Conservation (phyloP, 53 echinoderm and acorn worm genomes). For the Astropecten irregularis region DNA sequence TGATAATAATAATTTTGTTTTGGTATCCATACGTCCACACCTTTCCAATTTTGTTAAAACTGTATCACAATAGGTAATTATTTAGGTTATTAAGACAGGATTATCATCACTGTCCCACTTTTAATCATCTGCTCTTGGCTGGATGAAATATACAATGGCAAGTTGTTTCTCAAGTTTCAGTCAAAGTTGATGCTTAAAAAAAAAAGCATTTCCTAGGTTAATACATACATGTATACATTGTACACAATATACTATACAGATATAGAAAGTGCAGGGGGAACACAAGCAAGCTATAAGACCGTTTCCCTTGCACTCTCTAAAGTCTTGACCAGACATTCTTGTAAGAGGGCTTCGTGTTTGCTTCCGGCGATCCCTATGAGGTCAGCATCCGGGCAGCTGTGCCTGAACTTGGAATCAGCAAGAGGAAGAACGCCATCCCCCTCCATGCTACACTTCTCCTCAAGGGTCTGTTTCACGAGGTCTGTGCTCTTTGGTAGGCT, state of each 20-base stretch:
- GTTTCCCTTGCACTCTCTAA: conserved; percentile 71
- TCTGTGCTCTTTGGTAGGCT: conserved; percentile 23
- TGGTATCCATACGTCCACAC: too few relatives aligned
- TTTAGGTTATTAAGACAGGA: too few relatives aligned
- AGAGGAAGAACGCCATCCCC: background rate
- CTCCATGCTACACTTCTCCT: conserved; percentile 10
- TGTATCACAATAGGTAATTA: too few relatives aligned
- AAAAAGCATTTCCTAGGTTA: background rate
- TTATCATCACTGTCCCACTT: too few relatives aligned
- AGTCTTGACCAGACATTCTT: conserved; percentile 68
- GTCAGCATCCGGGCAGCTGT: conserved; percentile 63
- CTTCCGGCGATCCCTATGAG: conserved; percentile 59
- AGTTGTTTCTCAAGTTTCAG: background rate
- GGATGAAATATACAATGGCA: background rate
- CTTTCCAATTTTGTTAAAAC: too few relatives aligned
- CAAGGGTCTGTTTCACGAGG: conserved; percentile 5
- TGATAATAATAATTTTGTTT: too few relatives aligned
- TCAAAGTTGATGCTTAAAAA: background rate
- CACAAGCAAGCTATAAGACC: conserved; percentile 43
- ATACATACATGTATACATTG: background rate
- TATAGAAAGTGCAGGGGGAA: too few relatives aligned
- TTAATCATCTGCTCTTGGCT: too few relatives aligned
- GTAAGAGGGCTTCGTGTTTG: conserved; percentile 50
- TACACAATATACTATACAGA: background rate
- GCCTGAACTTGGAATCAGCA: conserved; percentile 47